Percentiles rank a stretch among this genome's conserved stretches.
phyloP scores from a whole-genome alignment of 2,888 invertebrate species.

The Crossocerus cetratus region DNA sequence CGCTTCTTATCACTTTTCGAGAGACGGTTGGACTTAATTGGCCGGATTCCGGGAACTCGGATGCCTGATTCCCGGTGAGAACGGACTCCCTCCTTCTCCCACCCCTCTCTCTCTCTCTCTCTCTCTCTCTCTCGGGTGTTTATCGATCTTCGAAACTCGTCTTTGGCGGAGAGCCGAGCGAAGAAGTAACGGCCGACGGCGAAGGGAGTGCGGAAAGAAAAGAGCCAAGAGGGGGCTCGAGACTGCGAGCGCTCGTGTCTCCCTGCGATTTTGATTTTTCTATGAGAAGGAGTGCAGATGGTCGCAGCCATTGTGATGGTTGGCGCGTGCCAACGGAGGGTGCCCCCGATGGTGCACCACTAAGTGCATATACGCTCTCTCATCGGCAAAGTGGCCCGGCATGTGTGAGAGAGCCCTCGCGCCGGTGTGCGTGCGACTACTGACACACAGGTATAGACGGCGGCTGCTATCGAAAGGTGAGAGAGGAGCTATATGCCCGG shows the following conservation, averaged over 20 bases:
- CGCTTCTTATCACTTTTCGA: too few relatives aligned
- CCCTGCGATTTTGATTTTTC: conserved; percentile 65
- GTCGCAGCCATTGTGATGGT: conserved; percentile 63
- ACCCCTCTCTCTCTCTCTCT: neutral
- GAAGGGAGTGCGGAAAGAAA: conserved; percentile 9
- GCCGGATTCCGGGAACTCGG: too few relatives aligned
- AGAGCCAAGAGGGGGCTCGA: conserved; percentile 25
- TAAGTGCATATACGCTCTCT: conserved; percentile 39
- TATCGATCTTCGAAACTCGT: neutral
- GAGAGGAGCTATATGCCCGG: conserved; percentile 1
- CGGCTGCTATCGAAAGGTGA: neutral
- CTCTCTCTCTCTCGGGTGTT: neutral
- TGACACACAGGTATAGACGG: neutral
- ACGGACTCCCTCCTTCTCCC: neutral
- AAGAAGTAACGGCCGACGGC: conserved; percentile 41
- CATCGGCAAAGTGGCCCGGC: conserved; percentile 20
- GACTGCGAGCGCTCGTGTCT: conserved; percentile 43
- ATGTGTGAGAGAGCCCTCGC: conserved; percentile 10
- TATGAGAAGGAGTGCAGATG: conserved; percentile 70
- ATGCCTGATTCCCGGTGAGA: too few relatives aligned
- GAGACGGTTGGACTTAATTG: too few relatives aligned
- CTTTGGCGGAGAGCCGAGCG: conserved; percentile 8
- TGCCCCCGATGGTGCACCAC: conserved; percentile 61
- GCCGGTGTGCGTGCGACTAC: neutral
- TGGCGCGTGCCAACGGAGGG: conserved; percentile 70